Evolutionary conservation across 2,113 vertebrate genomes (phyloP).

Genomic region (Mastomys coucha): DNA sequence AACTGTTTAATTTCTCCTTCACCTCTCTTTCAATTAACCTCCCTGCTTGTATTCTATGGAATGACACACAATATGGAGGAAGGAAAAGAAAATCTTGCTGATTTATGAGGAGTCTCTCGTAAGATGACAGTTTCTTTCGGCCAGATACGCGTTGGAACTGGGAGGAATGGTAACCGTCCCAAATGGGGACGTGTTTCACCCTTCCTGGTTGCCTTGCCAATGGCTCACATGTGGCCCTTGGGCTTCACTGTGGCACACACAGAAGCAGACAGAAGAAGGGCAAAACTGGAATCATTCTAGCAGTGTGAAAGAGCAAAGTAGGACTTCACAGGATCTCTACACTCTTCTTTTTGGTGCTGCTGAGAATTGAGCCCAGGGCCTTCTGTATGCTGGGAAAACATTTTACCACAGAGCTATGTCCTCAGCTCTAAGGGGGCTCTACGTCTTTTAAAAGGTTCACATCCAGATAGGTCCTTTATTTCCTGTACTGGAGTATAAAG

Average conservation of each 20-base stretch:
- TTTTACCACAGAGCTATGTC: background rate
- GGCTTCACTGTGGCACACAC: background rate
- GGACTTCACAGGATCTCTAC: background rate
- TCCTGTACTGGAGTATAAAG: conserved; percentile 38
- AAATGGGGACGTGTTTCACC: background rate
- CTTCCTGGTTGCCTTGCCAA: conserved; percentile 37
- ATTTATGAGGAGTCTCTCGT: conserved; percentile 73
- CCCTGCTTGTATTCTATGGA: conserved; percentile 67
- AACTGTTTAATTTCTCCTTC: conserved; percentile 68
- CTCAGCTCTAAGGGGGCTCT: background rate
- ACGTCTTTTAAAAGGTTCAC: conserved; percentile 61
- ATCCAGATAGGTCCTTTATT: conserved; percentile 39
- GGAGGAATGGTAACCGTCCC: conserved; percentile 42
- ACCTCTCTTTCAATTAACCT: conserved; percentile 75
- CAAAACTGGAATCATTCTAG: conserved; percentile 48
- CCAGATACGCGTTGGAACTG: conserved; percentile 2
- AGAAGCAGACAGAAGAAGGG: conserved; percentile 45
- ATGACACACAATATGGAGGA: conserved; percentile 32
- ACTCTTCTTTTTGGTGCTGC: background rate
- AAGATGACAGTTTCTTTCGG: conserved; percentile 58
- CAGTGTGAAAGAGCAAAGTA: background rate
- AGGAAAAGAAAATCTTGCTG: conserved; percentile 28
- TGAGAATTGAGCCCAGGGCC: background rate
- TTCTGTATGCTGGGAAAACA: background rate
- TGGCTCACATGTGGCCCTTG: conserved; percentile 41